Conservation (phyloP, 2,888 invertebrate species). For the Idaea aversata region DNA sequence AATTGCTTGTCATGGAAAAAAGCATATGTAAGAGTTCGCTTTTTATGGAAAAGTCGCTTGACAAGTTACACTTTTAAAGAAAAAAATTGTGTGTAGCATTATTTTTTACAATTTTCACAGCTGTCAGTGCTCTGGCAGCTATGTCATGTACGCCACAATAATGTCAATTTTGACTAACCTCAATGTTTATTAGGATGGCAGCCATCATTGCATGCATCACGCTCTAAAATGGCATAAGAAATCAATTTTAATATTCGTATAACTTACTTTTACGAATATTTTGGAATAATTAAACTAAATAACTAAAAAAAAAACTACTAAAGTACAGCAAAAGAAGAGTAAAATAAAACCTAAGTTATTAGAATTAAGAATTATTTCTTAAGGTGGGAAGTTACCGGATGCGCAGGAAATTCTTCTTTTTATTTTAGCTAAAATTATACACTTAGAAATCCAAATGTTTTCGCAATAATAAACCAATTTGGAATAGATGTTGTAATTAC, state of each 20-base stretch:
- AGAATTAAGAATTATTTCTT: too few species aligned
- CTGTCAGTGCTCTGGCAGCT: constrained; percentile 32
- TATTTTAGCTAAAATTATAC: too few species aligned
- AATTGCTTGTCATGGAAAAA: too few species aligned
- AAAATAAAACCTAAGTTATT: constrained; percentile 23
- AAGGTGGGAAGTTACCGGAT: neutral
- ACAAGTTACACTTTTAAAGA: neutral
- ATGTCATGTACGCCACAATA: constrained; percentile 31
- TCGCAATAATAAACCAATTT: too few species aligned
- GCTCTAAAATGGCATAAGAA: constrained; percentile 68
- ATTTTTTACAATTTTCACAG: constrained; percentile 29
- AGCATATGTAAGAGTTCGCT: too few species aligned
- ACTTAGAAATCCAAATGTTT: too few species aligned
- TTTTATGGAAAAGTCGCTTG: too few species aligned
- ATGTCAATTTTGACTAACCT: constrained; percentile 67
- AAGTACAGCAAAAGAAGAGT: too few species aligned
- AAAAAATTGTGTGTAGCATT: constrained; percentile 9
- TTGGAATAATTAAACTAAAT: too few species aligned
- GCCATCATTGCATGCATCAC: constrained; percentile 74
- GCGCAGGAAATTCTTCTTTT: too few species aligned
- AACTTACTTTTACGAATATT: constrained; percentile 11
- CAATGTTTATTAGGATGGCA: constrained; percentile 62
- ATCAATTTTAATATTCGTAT: constrained; percentile 9
- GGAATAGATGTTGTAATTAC: too few species aligned
- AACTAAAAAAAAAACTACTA: too few species aligned